Evolutionary conservation across 1,140 invertebrate genomes (phyloP), one percentile per base, ranked within the genome.

Genomic region (Drosophila arizonae): DNA sequence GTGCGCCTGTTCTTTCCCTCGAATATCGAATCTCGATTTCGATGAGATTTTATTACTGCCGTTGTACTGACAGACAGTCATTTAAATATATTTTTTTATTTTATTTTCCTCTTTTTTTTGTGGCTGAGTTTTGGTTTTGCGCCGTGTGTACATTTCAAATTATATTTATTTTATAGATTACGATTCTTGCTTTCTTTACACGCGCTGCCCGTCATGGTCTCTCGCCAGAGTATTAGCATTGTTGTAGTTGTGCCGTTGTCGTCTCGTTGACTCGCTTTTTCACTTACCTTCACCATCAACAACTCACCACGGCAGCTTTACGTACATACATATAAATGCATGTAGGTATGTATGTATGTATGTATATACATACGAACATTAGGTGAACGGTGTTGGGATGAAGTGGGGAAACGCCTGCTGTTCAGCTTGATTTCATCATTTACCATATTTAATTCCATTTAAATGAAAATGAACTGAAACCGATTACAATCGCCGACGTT

Each of bases 1-100:
- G 90, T 73, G 90, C 90, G 81, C 90, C 89, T 91, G 82, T 81
- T 90, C 80, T 90, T 91, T 91, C 90, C 89, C 89, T 90, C 90
- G 89, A 91, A 91, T 91, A 91, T 91, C 90, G 90, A 91, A 91
- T 91, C 90, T 91, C 90, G 89, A 90, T 91, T 91, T 91, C 90
- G 86, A 90, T 90, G 89, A 90, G 89, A 81, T 91, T 91, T 88
- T 81, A 75, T 87, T 88, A 88, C 79, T 76, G 57, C 30, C 24
- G 61, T 41, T 64, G 21, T 24, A 24, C 55, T 17, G 17, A 62
- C 63, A 62, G 28, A 46, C 55, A 50, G 45, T 62, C 69, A 60
- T 66, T 54, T 60, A 28, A 72, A 67, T 60, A 24, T 11, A 11
- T 39, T 54, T 58, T 63, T 63, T 24, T 24, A 24, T 24, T 24